A percentile compares a stretch with the other conserved stretches of the same genome.
These are phyloP conservation scores for Macrostomum lignano DNA, from an alignment of 1,140 invertebrate species.

Conservation along the genomic window DNA sequence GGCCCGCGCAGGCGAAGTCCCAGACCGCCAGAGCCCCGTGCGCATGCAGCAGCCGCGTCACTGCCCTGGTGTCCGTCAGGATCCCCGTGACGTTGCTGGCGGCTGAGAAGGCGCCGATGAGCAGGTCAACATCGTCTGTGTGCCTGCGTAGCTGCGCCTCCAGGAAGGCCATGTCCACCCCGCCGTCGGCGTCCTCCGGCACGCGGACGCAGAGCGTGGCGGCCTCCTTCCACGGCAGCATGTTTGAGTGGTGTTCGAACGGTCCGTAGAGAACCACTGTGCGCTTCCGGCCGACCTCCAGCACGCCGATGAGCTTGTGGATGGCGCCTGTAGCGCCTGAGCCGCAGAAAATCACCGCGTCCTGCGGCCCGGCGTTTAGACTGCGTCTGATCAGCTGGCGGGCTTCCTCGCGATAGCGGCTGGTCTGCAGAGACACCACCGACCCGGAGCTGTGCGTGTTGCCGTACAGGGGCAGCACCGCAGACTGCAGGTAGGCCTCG, in stretches of 20 bases:
- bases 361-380: conserved; percentile 9
- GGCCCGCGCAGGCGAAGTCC: conserved; percentile 57
- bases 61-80: conserved; percentile 47
- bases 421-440: conserved; percentile 54
- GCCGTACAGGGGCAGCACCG: conserved; percentile 54
- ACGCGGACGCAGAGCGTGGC: conserved; percentile 47
- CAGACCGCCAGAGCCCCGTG: conserved; percentile 54
- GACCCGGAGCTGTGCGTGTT: conserved; percentile 55
- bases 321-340: conserved; percentile 9
- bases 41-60: conserved; percentile 48
- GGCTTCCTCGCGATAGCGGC: conserved; percentile 44
- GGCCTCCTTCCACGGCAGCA: conserved; percentile 52
- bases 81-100: conserved; percentile 67
- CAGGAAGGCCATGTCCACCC: conserved; percentile 45
- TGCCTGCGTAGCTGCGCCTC: conserved; percentile 38
- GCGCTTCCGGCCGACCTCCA: background rate
- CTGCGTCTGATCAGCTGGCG: conserved; percentile 7
- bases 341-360: conserved; percentile 9
- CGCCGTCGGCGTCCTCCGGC: conserved; percentile 43
- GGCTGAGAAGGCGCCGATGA: conserved; percentile 58
- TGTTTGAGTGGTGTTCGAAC: conserved; percentile 51
- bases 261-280: conserved; percentile 41
- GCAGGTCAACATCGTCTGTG: conserved; percentile 15
- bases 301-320: conserved; percentile 7
- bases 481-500: conserved; percentile 49